Conservation (phyloP, 2,113 vertebrate genomes). For the Equus przewalskii region DNA sequence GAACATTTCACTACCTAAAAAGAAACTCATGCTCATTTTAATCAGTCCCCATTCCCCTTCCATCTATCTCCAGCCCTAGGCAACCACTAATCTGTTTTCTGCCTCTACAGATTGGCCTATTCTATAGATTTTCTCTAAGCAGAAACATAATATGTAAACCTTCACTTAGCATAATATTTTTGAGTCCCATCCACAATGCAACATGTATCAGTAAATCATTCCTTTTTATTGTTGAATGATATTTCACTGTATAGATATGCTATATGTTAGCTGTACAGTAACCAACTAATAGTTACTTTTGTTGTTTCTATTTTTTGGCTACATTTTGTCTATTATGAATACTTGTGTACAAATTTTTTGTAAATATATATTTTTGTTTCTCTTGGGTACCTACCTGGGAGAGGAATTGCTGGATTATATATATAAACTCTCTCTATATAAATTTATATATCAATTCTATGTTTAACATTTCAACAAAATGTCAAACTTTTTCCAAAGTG, state of each 20-base stretch:
- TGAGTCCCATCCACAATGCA: neutral
- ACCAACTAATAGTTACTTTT: neutral
- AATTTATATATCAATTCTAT: neutral
- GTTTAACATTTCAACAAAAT: neutral
- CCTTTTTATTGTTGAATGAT: neutral
- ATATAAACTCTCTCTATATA: neutral
- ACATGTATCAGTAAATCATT: neutral
- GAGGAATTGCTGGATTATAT: neutral
- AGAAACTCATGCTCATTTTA: neutral
- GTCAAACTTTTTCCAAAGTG: neutral
- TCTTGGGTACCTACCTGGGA: neutral
- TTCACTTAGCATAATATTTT: neutral
- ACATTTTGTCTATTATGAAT: neutral
- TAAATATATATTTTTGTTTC: neutral
- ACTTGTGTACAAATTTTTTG: neutral
- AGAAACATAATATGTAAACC: neutral
- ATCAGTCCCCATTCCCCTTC: neutral
- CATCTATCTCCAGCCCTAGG: neutral
- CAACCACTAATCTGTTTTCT: neutral
- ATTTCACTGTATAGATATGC: neutral
- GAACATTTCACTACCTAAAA: neutral
- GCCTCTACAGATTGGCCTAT: neutral
- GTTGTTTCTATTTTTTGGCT: neutral
- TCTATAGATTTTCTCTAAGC: neutral
- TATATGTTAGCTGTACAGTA: neutral